Conservation (phyloP, 2,113 vertebrate species). For the Heliornis fulica region DNA sequence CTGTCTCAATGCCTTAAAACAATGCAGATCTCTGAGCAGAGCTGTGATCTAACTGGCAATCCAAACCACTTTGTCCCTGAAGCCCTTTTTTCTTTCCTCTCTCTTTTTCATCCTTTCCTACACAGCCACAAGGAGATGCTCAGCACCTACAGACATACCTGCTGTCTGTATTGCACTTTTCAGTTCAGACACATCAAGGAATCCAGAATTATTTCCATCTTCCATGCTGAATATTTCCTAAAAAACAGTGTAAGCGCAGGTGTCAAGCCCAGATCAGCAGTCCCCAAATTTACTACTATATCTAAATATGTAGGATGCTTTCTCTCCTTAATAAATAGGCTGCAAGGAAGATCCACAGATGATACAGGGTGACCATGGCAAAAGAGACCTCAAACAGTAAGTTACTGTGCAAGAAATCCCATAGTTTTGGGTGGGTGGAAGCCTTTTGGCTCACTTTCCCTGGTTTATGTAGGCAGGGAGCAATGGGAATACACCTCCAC, state of each 20-base stretch:
- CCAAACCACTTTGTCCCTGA: background rate
- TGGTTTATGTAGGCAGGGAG: background rate
- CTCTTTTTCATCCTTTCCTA: background rate
- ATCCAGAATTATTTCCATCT: slow-evolving; percentile 55
- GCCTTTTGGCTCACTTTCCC: background rate
- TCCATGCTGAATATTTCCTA: slow-evolving; percentile 68
- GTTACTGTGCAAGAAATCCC: background rate
- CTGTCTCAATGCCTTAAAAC: background rate
- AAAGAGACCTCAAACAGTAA: background rate
- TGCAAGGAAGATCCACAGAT: background rate
- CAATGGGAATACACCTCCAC: background rate
- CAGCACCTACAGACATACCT: slow-evolving; percentile 33
- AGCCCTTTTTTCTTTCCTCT: background rate
- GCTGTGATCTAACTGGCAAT: background rate
- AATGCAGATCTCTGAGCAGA: background rate
- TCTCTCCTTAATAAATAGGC: background rate
- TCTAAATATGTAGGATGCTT: background rate
- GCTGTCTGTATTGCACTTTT: background rate
- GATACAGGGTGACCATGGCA: background rate
- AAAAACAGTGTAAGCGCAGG: background rate
- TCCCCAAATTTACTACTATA: background rate
- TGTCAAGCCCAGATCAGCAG: background rate
- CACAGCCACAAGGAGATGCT: background rate
- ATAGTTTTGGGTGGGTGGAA: background rate
- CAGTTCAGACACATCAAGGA: slow-evolving; percentile 56